A percentile compares a stretch with the other conserved stretches of the same genome.
These are phyloP conservation scores for Mesorhabditis sp. DNA, from an alignment of 2,888 invertebrate genomes.

Conservation along the genomic window DNA sequence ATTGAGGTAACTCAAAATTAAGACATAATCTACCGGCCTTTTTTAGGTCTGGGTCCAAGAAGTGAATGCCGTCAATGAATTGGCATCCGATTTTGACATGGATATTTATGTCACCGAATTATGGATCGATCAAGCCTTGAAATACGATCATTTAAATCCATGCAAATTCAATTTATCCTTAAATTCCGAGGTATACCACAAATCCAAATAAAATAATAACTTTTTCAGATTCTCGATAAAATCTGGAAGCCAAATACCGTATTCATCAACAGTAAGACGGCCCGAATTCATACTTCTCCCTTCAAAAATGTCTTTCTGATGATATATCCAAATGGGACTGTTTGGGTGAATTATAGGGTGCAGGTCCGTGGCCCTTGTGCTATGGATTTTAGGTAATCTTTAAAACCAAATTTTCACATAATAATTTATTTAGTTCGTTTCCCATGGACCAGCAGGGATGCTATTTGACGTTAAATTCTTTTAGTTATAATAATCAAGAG, in stretches of 20 bases:
- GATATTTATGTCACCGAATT: conserved; percentile 53
- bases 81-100: conserved; percentile 54
- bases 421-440: conserved; percentile 32
- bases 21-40: background rate
- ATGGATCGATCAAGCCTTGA: conserved; percentile 44
- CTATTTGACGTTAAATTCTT: conserved; percentile 52
- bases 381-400: conserved; percentile 44
- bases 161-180: conserved; percentile 54
- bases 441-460: conserved; percentile 55
- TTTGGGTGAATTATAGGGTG: conserved; percentile 55
- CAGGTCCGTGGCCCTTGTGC: conserved; percentile 48
- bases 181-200: conserved; percentile 36
- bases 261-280: conserved; percentile 52
- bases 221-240: conserved; percentile 42
- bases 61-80: conserved; percentile 51
- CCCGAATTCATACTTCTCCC: conserved; percentile 49
- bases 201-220: conserved; percentile 6
- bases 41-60: conserved; percentile 53
- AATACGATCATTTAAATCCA: conserved; percentile 49
- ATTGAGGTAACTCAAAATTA: conserved; percentile 35
- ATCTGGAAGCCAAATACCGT: conserved; percentile 57
- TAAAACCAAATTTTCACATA: background rate
- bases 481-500: conserved; percentile 50
- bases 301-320: conserved; percentile 56
- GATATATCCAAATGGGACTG: conserved; percentile 58